Percentiles rank a stretch among this genome's conserved stretches.
Evolutionary conservation across 2,797 vertebrate species (phyloP).

Genomic region (Bradypodion pumilum): DNA sequence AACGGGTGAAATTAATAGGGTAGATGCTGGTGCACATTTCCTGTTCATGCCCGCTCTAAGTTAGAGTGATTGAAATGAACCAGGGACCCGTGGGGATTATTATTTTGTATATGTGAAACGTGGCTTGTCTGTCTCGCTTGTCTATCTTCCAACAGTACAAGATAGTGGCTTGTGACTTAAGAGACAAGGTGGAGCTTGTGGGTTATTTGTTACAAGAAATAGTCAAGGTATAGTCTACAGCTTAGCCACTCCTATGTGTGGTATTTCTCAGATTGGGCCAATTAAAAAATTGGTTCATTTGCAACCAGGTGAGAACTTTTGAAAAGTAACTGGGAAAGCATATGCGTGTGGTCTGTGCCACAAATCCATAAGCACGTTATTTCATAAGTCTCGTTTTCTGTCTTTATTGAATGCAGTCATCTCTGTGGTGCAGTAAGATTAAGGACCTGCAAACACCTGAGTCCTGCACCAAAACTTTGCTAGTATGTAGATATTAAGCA

Average conservation of each 20-base stretch:
- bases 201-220: not conserved
- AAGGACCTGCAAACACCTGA: too few relatives aligned
- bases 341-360: not conserved
- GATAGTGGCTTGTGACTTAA: not conserved
- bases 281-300: not conserved
- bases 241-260: not conserved
- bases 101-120: not conserved
- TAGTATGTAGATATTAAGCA: not conserved
- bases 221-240: too few relatives aligned
- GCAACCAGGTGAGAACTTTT: not conserved
- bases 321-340: not conserved
- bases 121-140: not conserved
- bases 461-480: not conserved
- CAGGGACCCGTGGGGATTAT: not conserved
- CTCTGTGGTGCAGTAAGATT: not conserved
- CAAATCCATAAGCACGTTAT: not conserved
- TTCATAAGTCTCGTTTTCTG: not conserved
- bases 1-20: not conserved
- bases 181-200: not conserved
- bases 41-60: too few relatives aligned
- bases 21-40: too few relatives aligned
- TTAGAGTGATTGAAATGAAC: too few relatives aligned
- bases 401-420: not conserved
- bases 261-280: not conserved
- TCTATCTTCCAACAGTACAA: not conserved